These are phyloP conservation scores for Desmodus rotundus DNA, from an alignment of 2,113 vertebrate genomes.

Conservation along the genomic window DNA sequence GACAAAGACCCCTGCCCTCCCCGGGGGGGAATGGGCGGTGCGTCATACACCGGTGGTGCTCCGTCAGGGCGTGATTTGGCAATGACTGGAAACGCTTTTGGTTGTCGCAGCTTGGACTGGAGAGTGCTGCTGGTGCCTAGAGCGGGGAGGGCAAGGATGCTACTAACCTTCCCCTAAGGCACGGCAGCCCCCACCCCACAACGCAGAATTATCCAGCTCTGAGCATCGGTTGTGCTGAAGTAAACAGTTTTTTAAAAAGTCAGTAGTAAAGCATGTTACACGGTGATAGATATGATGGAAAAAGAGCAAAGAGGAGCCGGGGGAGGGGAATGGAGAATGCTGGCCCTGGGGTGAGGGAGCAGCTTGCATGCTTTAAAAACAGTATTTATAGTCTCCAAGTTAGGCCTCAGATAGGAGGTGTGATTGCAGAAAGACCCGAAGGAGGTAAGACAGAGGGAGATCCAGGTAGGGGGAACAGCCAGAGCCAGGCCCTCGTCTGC, in stretches of 20 bases:
- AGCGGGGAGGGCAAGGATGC: neutral
- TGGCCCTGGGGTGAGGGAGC: neutral
- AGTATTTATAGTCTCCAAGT: neutral
- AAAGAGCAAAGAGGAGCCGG: neutral
- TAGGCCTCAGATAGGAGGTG: neutral
- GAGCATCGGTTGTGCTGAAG: neutral
- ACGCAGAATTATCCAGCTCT: neutral
- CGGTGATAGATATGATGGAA: neutral
- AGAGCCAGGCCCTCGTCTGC: neutral
- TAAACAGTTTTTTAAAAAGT: neutral
- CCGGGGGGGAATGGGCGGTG: neutral
- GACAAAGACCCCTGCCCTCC: neutral
- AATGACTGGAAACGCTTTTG: neutral
- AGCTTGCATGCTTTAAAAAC: neutral
- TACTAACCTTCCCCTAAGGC: neutral
- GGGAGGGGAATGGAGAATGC: neutral
- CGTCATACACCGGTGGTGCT: neutral
- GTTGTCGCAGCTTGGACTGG: neutral
- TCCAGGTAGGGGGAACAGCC: neutral
- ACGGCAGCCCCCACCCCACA: too few species aligned
- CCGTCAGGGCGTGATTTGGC: neutral
- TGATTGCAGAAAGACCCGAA: neutral
- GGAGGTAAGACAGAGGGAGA: neutral
- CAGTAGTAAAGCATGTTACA: neutral
- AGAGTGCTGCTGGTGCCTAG: neutral